phyloP scores from a whole-genome alignment of 2,797 vertebrate species.

The Lagocephalus sceleratus region DNA sequence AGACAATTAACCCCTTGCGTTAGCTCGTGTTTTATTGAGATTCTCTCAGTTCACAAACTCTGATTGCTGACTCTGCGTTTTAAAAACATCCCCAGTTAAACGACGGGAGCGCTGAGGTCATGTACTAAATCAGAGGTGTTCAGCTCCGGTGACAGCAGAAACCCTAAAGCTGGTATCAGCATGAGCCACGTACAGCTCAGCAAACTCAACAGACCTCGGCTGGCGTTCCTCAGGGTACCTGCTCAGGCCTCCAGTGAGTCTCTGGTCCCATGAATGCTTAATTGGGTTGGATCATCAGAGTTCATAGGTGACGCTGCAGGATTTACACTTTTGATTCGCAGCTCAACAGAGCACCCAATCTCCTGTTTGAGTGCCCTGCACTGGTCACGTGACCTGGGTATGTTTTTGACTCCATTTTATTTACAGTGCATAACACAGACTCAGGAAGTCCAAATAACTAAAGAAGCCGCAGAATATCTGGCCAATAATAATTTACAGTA shows the following conservation, averaged over 20 bases:
- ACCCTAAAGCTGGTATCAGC: constrained; percentile 17
- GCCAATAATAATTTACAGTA: constrained; percentile 44
- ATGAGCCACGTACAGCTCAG: too few species aligned
- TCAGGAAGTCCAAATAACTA: too few species aligned
- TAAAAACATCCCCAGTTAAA: constrained; percentile 27
- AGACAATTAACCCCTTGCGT: constrained; percentile 37
- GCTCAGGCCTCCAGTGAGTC: constrained; percentile 1
- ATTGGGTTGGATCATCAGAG: too few species aligned
- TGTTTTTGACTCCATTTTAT: constrained; percentile 13
- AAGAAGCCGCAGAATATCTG: constrained; percentile 18
- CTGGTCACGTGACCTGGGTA: constrained; percentile 17
- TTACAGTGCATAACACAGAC: too few species aligned
- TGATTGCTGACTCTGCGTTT: constrained; percentile 35
- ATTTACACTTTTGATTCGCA: not conserved
- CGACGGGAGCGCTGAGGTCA: constrained; percentile 30
- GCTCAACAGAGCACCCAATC: not conserved
- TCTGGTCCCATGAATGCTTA: not conserved
- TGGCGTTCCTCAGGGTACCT: not conserved
- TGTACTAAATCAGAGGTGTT: constrained; percentile 31
- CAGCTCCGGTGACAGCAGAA: constrained; percentile 7
- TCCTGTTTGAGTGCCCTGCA: not conserved
- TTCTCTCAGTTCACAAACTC: constrained; percentile 28
- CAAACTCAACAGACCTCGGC: too few species aligned
- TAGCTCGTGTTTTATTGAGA: constrained; percentile 22
- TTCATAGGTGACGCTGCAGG: not conserved